A percentile compares a stretch with the other conserved stretches of the same genome.
phyloP scores from a whole-genome alignment of 2,888 invertebrate species.

The Archaeoteleia sp. region DNA sequence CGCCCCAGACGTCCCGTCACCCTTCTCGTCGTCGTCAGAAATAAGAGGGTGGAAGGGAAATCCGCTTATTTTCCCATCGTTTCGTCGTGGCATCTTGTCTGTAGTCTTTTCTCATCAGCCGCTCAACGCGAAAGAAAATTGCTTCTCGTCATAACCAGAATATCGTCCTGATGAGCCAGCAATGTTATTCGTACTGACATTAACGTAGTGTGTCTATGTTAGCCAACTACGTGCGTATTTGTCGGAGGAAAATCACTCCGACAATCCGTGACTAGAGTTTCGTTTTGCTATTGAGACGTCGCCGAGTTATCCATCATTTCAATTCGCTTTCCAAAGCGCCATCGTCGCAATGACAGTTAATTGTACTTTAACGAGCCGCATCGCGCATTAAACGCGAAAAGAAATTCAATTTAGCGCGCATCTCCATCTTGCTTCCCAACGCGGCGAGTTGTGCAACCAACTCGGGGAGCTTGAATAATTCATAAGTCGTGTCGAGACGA shows the following conservation, averaged over 20 bases:
- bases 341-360: too few relatives aligned
- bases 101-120: constrained; percentile 68
- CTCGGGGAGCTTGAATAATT: constrained; percentile 61
- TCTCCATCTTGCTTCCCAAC: constrained; percentile 1
- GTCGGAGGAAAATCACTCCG: neutral
- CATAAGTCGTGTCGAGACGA: constrained; percentile 60
- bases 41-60: constrained; percentile 67
- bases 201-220: constrained; percentile 15
- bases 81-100: constrained; percentile 71
- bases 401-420: constrained; percentile 23
- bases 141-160: constrained; percentile 71
- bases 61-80: constrained; percentile 74
- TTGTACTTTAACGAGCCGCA: neutral
- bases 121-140: constrained; percentile 70
- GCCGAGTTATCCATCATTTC: too few relatives aligned
- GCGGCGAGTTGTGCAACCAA: constrained; percentile 15
- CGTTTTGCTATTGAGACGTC: too few relatives aligned
- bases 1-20: constrained; percentile 15
- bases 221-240: too few relatives aligned
- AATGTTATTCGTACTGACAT: constrained; percentile 47
- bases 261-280: too few relatives aligned
- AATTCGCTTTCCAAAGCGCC: too few relatives aligned
- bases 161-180: constrained; percentile 71
- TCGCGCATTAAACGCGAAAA: constrained; percentile 8
- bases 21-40: constrained; percentile 14